These are phyloP conservation scores for Antennarius maculatus DNA, from an alignment of 2,797 vertebrate species.

Conservation along the genomic window DNA sequence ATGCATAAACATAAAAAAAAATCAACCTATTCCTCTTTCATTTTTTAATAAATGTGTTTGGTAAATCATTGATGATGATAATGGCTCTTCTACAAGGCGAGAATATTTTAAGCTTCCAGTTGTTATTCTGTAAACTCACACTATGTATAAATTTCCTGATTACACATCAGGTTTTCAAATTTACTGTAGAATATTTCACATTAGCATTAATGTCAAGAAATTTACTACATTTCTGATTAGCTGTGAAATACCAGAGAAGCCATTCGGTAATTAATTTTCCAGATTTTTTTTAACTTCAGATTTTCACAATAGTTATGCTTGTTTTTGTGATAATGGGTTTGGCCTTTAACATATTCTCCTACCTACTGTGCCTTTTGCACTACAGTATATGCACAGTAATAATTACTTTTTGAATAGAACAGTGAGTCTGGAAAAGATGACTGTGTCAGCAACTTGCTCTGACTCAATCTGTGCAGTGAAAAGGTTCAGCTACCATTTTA, in stretches of 20 bases:
- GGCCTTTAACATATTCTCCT: slow-evolving; percentile 21
- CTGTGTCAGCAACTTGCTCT: slow-evolving; percentile 71
- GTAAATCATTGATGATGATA: background rate
- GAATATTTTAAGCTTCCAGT: background rate
- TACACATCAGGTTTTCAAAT: background rate
- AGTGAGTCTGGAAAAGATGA: slow-evolving; percentile 60
- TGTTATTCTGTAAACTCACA: background rate
- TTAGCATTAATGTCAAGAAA: slow-evolving; percentile 19
- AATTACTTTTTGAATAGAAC: slow-evolving; percentile 63
- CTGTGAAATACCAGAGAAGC: slow-evolving; percentile 8
- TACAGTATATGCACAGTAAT: slow-evolving; percentile 37
- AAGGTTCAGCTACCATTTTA: slow-evolving; percentile 77
- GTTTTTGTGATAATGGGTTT: slow-evolving; percentile 38
- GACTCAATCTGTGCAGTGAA: slow-evolving; percentile 74
- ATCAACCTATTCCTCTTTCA: background rate
- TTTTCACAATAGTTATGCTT: slow-evolving; percentile 27
- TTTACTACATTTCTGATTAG: slow-evolving; percentile 10
- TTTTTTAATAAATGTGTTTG: background rate
- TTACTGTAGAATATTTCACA: slow-evolving; percentile 15
- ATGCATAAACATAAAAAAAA: no score
- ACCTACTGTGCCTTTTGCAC: slow-evolving; percentile 26
- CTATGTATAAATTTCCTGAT: background rate
- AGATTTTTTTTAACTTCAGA: slow-evolving; percentile 10
- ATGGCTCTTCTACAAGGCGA: background rate
- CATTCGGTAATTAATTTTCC: slow-evolving; percentile 41